phyloP scores from a whole-genome alignment of 2,113 vertebrate genomes.

The Cariama cristata region DNA sequence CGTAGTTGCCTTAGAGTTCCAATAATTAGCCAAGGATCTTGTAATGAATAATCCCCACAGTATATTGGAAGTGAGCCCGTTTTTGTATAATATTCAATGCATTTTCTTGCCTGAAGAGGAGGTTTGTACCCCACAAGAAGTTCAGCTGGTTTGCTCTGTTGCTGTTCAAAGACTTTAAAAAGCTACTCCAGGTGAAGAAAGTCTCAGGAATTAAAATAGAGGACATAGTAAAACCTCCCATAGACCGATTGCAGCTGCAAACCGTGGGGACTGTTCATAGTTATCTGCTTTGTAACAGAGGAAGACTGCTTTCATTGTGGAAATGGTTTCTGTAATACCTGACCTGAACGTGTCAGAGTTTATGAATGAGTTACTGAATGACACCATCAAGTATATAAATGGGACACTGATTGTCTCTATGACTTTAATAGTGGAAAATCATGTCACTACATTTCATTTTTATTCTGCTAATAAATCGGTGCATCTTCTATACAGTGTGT shows the following conservation, averaged over 20 bases:
- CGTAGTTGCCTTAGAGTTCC: not conserved
- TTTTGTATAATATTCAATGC: not conserved
- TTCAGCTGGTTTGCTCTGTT: not conserved
- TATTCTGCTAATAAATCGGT: constrained; percentile 61
- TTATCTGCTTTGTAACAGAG: not conserved
- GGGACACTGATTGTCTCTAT: not conserved
- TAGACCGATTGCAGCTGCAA: not conserved
- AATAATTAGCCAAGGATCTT: not conserved
- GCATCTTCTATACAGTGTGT: constrained; percentile 3
- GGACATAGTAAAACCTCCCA: not conserved
- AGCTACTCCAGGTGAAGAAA: constrained; percentile 43
- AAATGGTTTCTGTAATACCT: not conserved
- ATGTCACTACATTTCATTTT: constrained; percentile 53
- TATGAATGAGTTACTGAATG: constrained; percentile 20
- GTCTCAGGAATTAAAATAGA: not conserved
- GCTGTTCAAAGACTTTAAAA: constrained; percentile 19
- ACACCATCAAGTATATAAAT: not conserved
- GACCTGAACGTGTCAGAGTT: not conserved
- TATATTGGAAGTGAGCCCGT: not conserved
- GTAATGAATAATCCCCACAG: not conserved
- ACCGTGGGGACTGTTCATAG: not conserved
- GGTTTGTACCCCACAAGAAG: not conserved
- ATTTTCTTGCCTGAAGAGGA: not conserved
- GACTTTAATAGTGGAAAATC: constrained; percentile 47
- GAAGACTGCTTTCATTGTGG: not conserved